phyloP scores from a whole-genome alignment of 1,140 invertebrate genomes.

The Drosophila tani region DNA sequence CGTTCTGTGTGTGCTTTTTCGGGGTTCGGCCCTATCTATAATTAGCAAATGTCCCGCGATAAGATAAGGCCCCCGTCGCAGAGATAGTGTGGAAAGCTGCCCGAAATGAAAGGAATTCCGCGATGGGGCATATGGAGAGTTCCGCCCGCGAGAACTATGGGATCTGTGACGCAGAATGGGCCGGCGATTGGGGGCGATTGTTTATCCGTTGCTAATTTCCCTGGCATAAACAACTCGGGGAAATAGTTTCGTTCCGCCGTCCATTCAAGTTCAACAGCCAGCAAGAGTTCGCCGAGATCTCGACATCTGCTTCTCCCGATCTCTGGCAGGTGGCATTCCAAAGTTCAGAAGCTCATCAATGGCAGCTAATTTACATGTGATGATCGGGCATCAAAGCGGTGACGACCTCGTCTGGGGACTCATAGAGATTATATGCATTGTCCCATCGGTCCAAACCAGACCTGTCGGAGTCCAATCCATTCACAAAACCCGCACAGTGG shows the following conservation, averaged over 20 bases:
- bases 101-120: conserved; percentile 46
- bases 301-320: conserved; percentile 32
- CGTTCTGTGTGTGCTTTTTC: conserved; percentile 8
- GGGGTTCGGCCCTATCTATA: conserved; percentile 64
- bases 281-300: conserved; percentile 15
- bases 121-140: conserved; percentile 22
- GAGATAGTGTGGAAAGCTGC: conserved; percentile 48
- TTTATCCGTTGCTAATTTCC: conserved; percentile 22
- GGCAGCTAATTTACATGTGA: conserved; percentile 52
- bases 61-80: conserved; percentile 50
- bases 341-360: conserved; percentile 58
- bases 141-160: background rate
- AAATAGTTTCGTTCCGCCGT: conserved; percentile 30
- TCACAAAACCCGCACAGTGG: conserved; percentile 31
- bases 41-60: conserved; percentile 71
- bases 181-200: conserved; percentile 28
- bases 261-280: conserved; percentile 26
- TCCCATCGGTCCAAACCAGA: background rate
- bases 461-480: conserved; percentile 8
- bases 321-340: conserved; percentile 33
- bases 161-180: conserved; percentile 28
- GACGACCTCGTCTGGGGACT: too few species aligned
- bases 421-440: conserved; percentile 20
- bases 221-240: conserved; percentile 35
- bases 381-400: conserved; percentile 25